phyloP scores from a whole-genome alignment of 1,140 invertebrate genomes.

The Macrotrachela quadricornifera region DNA sequence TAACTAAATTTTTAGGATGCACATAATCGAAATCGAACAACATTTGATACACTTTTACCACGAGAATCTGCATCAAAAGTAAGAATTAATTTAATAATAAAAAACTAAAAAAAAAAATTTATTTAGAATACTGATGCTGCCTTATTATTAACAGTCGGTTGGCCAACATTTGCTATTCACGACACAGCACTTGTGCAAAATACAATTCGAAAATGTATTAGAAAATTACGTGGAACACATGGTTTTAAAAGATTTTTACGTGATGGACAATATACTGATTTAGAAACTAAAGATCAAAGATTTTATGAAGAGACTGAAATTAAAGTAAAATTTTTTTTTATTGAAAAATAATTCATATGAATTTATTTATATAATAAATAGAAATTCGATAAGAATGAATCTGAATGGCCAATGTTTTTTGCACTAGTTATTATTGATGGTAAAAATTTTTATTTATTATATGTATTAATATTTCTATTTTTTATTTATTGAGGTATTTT shows the following conservation, averaged over 20 bases:
- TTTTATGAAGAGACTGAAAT: constrained; percentile 49
- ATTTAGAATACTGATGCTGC: constrained; percentile 55
- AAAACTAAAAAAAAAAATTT: constrained; percentile 9
- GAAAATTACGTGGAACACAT: constrained; percentile 61
- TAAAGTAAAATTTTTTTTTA: constrained; percentile 33
- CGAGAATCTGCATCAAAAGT: constrained; percentile 69
- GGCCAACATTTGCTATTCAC: constrained; percentile 90
- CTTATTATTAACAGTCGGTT: constrained; percentile 71
- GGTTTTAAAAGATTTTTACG: constrained; percentile 83
- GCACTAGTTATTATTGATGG: constrained; percentile 87
- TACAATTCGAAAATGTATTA: constrained; percentile 66
- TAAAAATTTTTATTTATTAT: constrained; percentile 15
- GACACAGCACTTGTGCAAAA: constrained; percentile 55
- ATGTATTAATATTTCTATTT: background rate
- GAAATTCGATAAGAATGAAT: constrained; percentile 85
- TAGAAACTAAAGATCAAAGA: constrained; percentile 55
- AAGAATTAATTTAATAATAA: background rate
- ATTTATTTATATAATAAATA: constrained; percentile 33
- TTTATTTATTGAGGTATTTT: constrained; percentile 28
- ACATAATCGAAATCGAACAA: constrained; percentile 91
- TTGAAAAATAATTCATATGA: no score
- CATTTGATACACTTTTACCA: constrained; percentile 91
- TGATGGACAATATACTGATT: constrained; percentile 71
- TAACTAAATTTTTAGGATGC: constrained; percentile 42
- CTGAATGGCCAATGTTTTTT: constrained; percentile 91